These are phyloP conservation scores for Rhabditoides inermis DNA, from an alignment of 2,888 invertebrate species.

Conservation along the genomic window DNA sequence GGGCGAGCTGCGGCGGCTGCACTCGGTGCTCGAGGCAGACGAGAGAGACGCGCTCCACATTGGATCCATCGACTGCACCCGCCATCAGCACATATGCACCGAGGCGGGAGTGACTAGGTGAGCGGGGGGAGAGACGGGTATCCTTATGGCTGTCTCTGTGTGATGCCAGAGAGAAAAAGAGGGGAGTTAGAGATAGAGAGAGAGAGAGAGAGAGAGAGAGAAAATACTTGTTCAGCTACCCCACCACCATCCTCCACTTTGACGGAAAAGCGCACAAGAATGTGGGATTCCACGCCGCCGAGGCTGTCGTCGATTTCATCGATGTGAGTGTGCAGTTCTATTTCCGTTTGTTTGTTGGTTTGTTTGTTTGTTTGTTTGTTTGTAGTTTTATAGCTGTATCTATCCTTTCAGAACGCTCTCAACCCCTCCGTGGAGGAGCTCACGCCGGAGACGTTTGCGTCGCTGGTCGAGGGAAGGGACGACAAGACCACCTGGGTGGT, in stretches of 20 bases:
- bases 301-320: constrained; percentile 64
- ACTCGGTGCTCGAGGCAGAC: constrained; percentile 54
- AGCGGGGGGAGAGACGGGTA: no score
- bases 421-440: constrained; percentile 61
- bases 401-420: constrained; percentile 34
- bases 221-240: constrained; percentile 58
- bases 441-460: constrained; percentile 59
- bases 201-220: not conserved
- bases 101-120: constrained; percentile 35
- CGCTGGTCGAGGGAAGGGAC: constrained; percentile 58
- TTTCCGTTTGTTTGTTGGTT: not conserved
- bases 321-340: constrained; percentile 52
- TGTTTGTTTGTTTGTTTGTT: no score
- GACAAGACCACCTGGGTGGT: constrained; percentile 62
- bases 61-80: constrained; percentile 45
- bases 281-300: constrained; percentile 61
- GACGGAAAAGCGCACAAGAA: constrained; percentile 59
- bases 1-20: constrained; percentile 65
- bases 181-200: no score
- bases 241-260: constrained; percentile 66
- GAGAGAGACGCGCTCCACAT: constrained; percentile 16
- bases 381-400: no score
- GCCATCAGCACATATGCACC: constrained; percentile 34
- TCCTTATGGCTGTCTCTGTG: no score
- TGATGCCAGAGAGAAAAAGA: no score